phyloP scores from a whole-genome alignment of 2,113 vertebrate species.

The Cricetomys ansorgei region DNA sequence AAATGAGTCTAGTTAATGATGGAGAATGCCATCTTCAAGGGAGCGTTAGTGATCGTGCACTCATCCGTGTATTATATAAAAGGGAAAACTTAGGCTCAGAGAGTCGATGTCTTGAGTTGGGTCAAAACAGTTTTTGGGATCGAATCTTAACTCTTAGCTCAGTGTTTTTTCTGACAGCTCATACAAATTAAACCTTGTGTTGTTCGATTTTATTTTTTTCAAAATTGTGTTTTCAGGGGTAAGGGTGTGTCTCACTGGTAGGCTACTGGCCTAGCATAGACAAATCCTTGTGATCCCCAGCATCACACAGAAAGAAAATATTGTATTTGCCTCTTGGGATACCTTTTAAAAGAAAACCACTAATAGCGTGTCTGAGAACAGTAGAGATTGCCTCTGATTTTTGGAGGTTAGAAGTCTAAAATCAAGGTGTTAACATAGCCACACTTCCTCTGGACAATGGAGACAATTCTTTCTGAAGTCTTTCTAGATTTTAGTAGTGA shows the following conservation, averaged over 20 bases:
- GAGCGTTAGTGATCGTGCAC: neutral
- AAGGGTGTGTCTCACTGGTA: neutral
- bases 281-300: neutral
- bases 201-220: neutral
- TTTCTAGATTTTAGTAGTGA: neutral
- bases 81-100: conserved; percentile 13
- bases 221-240: neutral
- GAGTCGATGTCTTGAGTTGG: neutral
- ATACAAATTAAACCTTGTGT: neutral
- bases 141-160: neutral
- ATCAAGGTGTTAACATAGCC: conserved; percentile 6
- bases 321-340: neutral
- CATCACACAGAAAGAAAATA: neutral
- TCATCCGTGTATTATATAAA: conserved; percentile 18
- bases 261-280: neutral
- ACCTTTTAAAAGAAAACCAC: neutral
- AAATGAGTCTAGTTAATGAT: conserved; percentile 14
- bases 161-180: conserved; percentile 30
- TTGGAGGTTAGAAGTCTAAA: neutral
- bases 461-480: neutral
- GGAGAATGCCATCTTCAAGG: neutral
- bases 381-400: neutral
- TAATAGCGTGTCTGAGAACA: conserved; percentile 21
- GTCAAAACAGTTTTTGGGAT: neutral
- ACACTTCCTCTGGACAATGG: neutral